Conservation (phyloP, 2,888 invertebrate species). For the Megaustenia siamemsis region DNA sequence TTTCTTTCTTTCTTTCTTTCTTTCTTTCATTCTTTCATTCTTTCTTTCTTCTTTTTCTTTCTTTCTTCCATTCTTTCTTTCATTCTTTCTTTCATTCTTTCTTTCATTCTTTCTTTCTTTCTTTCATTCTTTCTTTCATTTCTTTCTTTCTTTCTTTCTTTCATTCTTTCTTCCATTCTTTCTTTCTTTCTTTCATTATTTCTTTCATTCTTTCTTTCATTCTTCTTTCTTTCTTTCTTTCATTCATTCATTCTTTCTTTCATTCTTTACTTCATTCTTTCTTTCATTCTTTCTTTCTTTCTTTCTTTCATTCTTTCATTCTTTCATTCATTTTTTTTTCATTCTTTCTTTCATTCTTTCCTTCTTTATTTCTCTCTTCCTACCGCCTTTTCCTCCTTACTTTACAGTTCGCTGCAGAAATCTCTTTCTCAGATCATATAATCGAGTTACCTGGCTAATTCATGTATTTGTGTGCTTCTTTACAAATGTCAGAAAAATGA, state of each 20-base stretch:
- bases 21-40: neutral
- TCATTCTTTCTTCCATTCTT: neutral
- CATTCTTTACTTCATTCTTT: neutral
- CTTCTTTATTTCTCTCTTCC: constrained; percentile 26
- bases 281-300: neutral
- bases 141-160: constrained; percentile 10
- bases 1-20: neutral
- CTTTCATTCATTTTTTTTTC: neutral
- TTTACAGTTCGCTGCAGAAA: too few species aligned
- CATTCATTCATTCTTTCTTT: neutral
- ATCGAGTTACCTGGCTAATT: too few species aligned
- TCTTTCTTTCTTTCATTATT: neutral
- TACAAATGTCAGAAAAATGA: too few species aligned
- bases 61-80: too few species aligned
- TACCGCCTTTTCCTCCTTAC: neutral
- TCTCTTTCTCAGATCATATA: too few species aligned
- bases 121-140: neutral
- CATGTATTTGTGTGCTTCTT: too few species aligned
- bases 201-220: neutral
- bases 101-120: neutral
- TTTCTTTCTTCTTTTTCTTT: neutral
- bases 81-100: neutral
- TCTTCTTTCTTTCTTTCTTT: neutral
- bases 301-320: neutral
- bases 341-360: neutral